Base-by-base conservation (phyloP, 2,888 invertebrate species). In the Stictocephala bisonia region DNA sequence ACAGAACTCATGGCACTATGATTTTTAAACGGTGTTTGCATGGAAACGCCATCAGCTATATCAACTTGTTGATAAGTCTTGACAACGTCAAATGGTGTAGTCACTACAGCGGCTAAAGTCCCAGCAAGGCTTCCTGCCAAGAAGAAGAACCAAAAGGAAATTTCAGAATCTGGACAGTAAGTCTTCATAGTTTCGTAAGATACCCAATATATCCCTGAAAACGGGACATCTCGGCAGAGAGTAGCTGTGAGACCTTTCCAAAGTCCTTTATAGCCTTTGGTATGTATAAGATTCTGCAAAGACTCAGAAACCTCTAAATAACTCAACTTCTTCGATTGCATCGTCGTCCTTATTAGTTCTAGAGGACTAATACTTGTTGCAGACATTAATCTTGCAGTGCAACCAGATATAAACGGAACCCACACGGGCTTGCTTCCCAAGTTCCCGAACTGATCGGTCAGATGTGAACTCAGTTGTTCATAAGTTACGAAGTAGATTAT, bases 1-100 rank as follows among this genome's bases (percentile, higher is more conserved):
- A n/a, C n/a, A n/a, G n/a, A n/a, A n/a, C n/a, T n/a, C n/a, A n/a
- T n/a, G n/a, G n/a, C n/a, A n/a, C n/a, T n/a, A n/a, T n/a, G n/a
- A n/a, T n/a, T n/a, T n/a, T n/a, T n/a, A n/a, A n/a, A n/a, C n/a
- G n/a, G n/a, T n/a, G n/a, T n/a, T n/a, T n/a, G n/a, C n/a, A n/a
- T n/a, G n/a, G n/a, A n/a, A n/a, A n/a, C n/a, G n/a, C n/a, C n/a
- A n/a, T 95, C 94, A 1, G 95, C 96, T 84, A 96, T 89, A 85
- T 96, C 95, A 81, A 96, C 95, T 86, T 97, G 96, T 81, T 93
- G 91, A 83, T 97, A 96, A 0, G 99, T 99, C 87, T 99, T 99
- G 0, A 99, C 93, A 4, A 99, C 98, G 85, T 99, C 99, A 85
- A 99, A 99, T 9, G 99, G 99, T 76, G 96, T 89, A 6, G 99